Evolutionary conservation across 2,797 vertebrate genomes (phyloP), one percentile per base, ranked within the genome.

Genomic region (Liparis tanakae): DNA sequence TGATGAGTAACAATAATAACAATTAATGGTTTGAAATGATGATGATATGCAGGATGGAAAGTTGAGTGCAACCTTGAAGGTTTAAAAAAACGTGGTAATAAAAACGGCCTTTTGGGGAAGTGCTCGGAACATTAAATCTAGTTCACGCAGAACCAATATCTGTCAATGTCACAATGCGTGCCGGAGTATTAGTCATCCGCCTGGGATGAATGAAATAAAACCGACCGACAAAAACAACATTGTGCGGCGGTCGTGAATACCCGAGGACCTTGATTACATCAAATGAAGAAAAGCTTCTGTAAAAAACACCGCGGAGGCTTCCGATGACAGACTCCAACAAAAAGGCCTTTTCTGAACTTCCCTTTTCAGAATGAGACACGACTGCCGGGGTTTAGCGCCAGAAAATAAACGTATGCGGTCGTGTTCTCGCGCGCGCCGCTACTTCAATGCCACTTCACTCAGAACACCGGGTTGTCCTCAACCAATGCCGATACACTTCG

Each of bases 401-500:
- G 25, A 30, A 30, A 30, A 30, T 30, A 30, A 30, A 30, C 25
- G 4, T 30, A 2, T 30, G 25, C 25, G 25, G 25, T 30, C 25
- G 25, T 2, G 25, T 30, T 30, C 25, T 30, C 25, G 4, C 25
- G 4, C 25, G 25, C 25, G 25, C 25, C 25, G 25, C 25, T 2
- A 30, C 25, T 30, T 30, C 25, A 30, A 30, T 4, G 25, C 25
- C 65, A 60, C 68, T 73, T 7, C 15, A 76, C 73, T 73, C 34
- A n/a, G 43, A 76, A 50, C 46, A 51, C 76, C 59, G 58, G n/a
- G n/a, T 71, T 73, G 58, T 76, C 67, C 70, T 80, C 0, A 12
- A 69, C 78, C 66, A 69, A 18, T 48, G 7, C 18, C 34, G 37
- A 30, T 44, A 36, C 71, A 81, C 79, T 46, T 30, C 25, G 25